Conservation (phyloP, 2,113 vertebrate species). For the Synchiropus splendidus region DNA sequence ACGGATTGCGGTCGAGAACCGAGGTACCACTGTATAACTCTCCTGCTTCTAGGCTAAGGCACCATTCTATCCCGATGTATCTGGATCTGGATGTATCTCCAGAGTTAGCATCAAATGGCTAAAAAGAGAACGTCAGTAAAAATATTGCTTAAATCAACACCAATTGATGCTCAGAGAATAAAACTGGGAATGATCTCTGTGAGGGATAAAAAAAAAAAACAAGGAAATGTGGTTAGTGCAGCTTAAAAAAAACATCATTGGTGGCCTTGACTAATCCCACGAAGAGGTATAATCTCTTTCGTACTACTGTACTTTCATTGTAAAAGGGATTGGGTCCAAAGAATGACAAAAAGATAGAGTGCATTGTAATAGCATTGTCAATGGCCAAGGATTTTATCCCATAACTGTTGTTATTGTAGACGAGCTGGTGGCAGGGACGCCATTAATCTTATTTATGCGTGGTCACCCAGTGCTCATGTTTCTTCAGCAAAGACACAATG, state of each 20-base stretch:
- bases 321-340: conserved; percentile 1
- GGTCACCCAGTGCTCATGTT: conserved; percentile 13
- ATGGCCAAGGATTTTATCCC: conserved; percentile 2
- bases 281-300: not conserved
- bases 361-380: conserved; percentile 1
- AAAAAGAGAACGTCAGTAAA: too few relatives aligned
- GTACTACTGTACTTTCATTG: not conserved
- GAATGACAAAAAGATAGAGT: conserved; percentile 1
- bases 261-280: conserved; percentile 10
- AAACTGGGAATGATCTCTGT: too few relatives aligned
- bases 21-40: too few relatives aligned
- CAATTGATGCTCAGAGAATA: too few relatives aligned
- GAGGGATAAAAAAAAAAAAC: too few relatives aligned
- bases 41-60: too few relatives aligned
- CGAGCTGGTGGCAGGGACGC: conserved; percentile 8
- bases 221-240: too few relatives aligned
- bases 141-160: too few relatives aligned
- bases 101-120: too few relatives aligned
- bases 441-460: conserved; percentile 11
- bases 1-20: too few relatives aligned
- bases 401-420: conserved; percentile 9
- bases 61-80: too few relatives aligned
- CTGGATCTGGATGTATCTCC: too few relatives aligned
- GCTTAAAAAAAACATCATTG: not conserved
- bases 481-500: conserved; percentile 8